Evolutionary conservation across 1,140 invertebrate genomes (phyloP), one percentile per base, ranked within the genome.

Genomic region (Drosophila oshimai): DNA sequence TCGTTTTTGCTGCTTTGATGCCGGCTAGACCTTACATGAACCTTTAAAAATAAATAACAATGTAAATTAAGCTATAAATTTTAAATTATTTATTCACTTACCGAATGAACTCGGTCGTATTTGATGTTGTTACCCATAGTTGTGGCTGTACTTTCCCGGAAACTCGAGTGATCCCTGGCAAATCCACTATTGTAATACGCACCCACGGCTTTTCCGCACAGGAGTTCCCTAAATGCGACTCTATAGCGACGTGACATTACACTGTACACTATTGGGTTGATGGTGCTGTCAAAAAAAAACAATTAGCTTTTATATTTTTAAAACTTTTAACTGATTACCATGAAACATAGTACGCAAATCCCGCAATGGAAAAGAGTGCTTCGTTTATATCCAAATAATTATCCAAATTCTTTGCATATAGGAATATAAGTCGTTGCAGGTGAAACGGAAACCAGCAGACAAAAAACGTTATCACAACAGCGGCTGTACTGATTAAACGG

Each of bases 361-460:
- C 96, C 10, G 95, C 93, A 3, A 96, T 92, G 45, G 96, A 94
- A 90, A 96, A 97, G 28, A 98, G 92, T 92, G 95, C 94, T 79
- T 95, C 95, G 90, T 97, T 96, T 47, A 96, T 92, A 57, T 93
- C 92, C 22, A 93, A 89, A 90, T 93, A 95, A 87, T 94, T 91
- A 7, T 91, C 91, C 34, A 92, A 92, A 18, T 94, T 89, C 49
- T 93, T 92, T 24, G 92, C 95, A 88, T 96, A 95, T 15, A 96
- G 92, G 77, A 95, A 95, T 74, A 96, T 93, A 42, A 98, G 90
- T 2, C 97, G 92, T 91, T 99, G 98, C 24, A 96, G 94, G 90
- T 99, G 98, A 92, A 99, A 99, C 12, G 98, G 98, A 0, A 97
- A 97, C 97, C 98, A 99, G 92, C 97, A 99, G 1, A 98, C 91